A percentile compares a stretch with the other conserved stretches of the same genome.
Conservation (phyloP, 1,140 invertebrate genomes). For the Magallana ariakensis region DNA sequence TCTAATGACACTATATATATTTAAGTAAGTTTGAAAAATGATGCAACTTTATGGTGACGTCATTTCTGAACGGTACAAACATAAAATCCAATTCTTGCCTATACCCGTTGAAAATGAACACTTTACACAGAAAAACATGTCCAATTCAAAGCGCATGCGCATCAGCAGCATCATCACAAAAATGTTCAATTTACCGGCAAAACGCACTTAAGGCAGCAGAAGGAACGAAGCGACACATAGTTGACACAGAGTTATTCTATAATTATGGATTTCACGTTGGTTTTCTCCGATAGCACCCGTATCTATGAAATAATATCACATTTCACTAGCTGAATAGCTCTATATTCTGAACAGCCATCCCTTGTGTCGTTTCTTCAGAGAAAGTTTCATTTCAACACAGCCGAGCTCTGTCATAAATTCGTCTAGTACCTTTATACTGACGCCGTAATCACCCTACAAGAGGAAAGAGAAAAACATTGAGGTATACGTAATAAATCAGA, state of each 20-base stretch:
- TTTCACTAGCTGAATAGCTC: neutral
- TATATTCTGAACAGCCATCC: conserved; percentile 68
- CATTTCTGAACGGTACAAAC: neutral
- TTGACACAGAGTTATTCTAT: neutral
- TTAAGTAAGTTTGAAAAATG: neutral
- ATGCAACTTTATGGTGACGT: neutral
- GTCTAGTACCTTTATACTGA: conserved; percentile 58
- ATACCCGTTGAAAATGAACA: conserved; percentile 26
- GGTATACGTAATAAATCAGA: too few species aligned
- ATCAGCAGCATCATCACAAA: neutral
- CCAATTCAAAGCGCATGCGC: neutral
- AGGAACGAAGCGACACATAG: neutral
- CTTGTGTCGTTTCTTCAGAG: conserved; percentile 63
- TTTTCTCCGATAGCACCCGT: conserved; percentile 37
- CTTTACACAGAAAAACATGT: neutral
- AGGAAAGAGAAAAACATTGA: conserved; percentile 26
- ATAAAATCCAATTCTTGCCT: neutral
- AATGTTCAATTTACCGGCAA: neutral
- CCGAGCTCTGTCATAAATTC: conserved; percentile 59
- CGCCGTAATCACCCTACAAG: conserved; percentile 65
- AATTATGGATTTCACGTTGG: neutral
- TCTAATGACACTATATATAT: neutral
- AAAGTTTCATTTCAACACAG: conserved; percentile 61
- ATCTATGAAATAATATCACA: conserved; percentile 37
- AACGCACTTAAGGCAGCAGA: neutral